phyloP scores from a whole-genome alignment of 2,113 vertebrate genomes.

The Limnothrissa miodon region DNA sequence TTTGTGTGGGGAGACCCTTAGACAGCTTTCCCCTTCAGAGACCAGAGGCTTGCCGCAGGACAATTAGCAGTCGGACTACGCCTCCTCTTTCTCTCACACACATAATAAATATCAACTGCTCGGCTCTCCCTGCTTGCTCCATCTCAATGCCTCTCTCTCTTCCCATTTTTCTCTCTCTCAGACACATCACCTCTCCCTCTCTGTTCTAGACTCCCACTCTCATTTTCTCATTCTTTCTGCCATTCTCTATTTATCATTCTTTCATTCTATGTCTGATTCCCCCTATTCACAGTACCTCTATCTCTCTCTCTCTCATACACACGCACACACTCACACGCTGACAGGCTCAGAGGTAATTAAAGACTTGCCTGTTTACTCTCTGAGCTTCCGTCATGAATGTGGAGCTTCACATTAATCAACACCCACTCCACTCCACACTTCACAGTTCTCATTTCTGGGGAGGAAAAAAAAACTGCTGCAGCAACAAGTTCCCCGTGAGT shows the following conservation, averaged over 20 bases:
- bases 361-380: constrained; percentile 61
- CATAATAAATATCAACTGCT: constrained; percentile 68
- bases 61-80: constrained; percentile 61
- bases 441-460: neutral
- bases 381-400: constrained; percentile 60
- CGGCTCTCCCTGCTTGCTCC: too few species aligned
- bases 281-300: constrained; percentile 27
- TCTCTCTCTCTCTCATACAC: constrained; percentile 39
- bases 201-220: neutral
- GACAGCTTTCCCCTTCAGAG: neutral
- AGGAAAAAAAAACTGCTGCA: neutral
- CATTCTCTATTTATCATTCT: neutral
- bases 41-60: constrained; percentile 53
- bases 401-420: constrained; percentile 62
- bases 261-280: neutral
- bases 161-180: neutral
- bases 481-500: neutral
- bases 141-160: neutral
- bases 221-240: neutral
- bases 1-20: neutral
- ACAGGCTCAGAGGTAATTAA: constrained; percentile 63
- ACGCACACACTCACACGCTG: neutral
- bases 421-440: constrained; percentile 30
- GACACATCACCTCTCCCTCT: neutral
- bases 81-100: constrained; percentile 26